These are phyloP conservation scores for Melanotaenia trifasciata DNA, from an alignment of 2,797 vertebrate species.

Conservation along the genomic window DNA sequence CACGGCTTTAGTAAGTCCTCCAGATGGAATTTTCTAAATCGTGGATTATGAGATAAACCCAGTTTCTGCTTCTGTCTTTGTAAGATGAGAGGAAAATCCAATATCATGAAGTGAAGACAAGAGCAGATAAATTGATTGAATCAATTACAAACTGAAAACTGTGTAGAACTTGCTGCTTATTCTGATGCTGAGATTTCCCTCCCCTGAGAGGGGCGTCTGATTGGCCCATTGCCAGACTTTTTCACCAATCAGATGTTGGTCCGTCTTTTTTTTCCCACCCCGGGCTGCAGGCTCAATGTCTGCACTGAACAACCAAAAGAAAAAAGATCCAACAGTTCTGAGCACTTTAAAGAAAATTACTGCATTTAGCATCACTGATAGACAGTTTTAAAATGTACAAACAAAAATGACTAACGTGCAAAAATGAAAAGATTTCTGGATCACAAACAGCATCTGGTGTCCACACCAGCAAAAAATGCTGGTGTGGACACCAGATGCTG, in stretches of 20 bases:
- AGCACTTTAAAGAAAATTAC: neutral
- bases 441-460: neutral
- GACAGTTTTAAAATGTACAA: neutral
- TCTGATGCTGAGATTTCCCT: conserved; percentile 69
- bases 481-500: conserved; percentile 18
- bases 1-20: conserved; percentile 4
- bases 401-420: neutral
- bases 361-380: too few species aligned
- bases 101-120: neutral
- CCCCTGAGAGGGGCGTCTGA: conserved; percentile 60
- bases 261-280: conserved; percentile 49
- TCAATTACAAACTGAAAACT: conserved; percentile 46
- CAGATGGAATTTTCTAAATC: too few species aligned
- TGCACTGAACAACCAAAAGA: neutral
- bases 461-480: neutral
- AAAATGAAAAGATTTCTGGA: neutral
- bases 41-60: neutral
- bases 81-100: neutral
- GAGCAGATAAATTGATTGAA: conserved; percentile 37
- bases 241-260: conserved; percentile 71
- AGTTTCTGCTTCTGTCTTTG: neutral
- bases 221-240: conserved; percentile 60
- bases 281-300: neutral
- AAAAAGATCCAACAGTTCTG: neutral
- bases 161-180: conserved; percentile 64